Evolutionary conservation across 2,113 vertebrate genomes (phyloP), one percentile per base, ranked within the genome.

Genomic region (Variabilichromis moorii): DNA sequence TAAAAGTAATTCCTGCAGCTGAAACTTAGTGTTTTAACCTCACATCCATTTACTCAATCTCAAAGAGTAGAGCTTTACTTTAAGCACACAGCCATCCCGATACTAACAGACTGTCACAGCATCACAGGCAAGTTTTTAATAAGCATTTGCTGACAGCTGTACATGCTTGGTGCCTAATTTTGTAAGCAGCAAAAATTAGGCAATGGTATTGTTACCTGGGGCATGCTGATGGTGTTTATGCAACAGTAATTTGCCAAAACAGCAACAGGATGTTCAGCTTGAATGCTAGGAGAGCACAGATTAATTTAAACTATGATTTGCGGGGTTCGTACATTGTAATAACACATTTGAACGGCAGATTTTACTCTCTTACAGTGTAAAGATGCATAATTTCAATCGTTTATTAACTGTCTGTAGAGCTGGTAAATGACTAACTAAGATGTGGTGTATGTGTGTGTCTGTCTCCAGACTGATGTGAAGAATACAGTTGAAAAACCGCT

Each of bases 381-480:
- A 61, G 6, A 63, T 9, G 68, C 3, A 54, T 71, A 19, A 17
- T 59, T 87, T 11, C 10, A 16, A 14, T 89, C 9, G 24, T 84
- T 90, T 19, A 83, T 88, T 83, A 83, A 83, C 47, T 24, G 8
- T 61, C 21, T 51, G 5, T 73, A 2, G 4, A 89, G 24, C 5
- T 8, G 31, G 19, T 79, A 28, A 54, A 42, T 82, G 35, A 33
- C 11, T n/a, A 66, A 78, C 31, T 78, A 3, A 28, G n/a, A 53
- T 91, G 19, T 79, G 1, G 37, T 0, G 50, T 42, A 50, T 86
- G 90, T 31, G 63, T 1, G 81, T 42, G 10, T 82, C 33, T 78
- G 87, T 91, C 90, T 83, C 89, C 47, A 99, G 98, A 94, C 96
- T 61, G 98, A 98, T 26, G 96, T 97, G 71, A 96, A 95, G 91